phyloP scores from a whole-genome alignment of 2,797 vertebrate genomes.

The Catharus ustulatus region DNA sequence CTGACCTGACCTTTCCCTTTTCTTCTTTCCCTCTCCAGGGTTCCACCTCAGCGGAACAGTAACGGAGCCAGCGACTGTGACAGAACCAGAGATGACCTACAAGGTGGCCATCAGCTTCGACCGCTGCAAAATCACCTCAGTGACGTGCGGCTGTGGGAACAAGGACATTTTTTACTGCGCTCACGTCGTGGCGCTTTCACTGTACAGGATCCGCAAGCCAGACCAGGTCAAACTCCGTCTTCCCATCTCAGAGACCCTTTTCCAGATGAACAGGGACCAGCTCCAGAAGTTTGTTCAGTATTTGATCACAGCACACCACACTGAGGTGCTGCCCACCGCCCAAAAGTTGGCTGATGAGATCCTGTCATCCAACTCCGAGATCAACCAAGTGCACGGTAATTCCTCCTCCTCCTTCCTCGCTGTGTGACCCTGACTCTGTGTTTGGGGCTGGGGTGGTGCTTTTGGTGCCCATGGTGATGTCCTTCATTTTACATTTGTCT shows the following conservation, averaged over 20 bases:
- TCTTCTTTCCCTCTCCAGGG: conserved; percentile 76
- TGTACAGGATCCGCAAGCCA: conserved; percentile 96
- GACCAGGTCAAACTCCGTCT: conserved; percentile 94
- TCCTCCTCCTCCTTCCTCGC: neutral
- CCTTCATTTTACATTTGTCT: neutral
- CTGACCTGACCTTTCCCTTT: neutral
- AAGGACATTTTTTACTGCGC: conserved; percentile 98
- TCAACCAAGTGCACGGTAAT: conserved; percentile 90
- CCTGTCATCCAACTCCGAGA: conserved; percentile 89
- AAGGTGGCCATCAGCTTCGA: conserved; percentile 99
- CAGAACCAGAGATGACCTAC: conserved; percentile 92
- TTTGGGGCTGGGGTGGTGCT: neutral
- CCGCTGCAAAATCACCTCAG: conserved; percentile 98
- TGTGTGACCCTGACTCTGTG: neutral
- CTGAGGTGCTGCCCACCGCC: conserved; percentile 86
- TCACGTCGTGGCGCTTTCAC: conserved; percentile 95
- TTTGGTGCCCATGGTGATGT: neutral
- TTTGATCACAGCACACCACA: conserved; percentile 88
- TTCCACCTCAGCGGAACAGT: conserved; percentile 98
- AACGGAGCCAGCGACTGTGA: conserved; percentile 86
- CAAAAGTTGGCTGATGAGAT: conserved; percentile 91
- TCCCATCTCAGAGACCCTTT: conserved; percentile 92
- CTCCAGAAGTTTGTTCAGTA: conserved; percentile 92
- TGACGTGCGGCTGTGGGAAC: conserved; percentile 97
- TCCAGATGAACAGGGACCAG: conserved; percentile 92